Evolutionary conservation across 2,797 vertebrate genomes (phyloP).

Genomic region (Melanotaenia trifasciata): DNA sequence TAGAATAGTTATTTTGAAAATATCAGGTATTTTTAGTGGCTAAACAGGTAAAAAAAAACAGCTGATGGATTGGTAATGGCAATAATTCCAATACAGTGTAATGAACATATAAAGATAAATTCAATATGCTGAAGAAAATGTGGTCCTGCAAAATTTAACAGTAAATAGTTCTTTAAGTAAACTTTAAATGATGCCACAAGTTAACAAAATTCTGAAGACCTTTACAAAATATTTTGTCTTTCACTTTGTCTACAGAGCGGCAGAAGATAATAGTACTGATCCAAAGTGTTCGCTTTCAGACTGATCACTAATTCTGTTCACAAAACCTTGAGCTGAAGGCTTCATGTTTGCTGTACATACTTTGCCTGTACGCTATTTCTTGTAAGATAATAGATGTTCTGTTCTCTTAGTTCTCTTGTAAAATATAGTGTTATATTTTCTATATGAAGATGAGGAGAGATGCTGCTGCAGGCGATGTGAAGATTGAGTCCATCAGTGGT

Average conservation of each 20-base stretch:
- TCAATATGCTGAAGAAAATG: not conserved
- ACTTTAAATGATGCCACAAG: no score
- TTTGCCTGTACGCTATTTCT: slow-evolving; percentile 58
- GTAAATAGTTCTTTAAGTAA: no score
- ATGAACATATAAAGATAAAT: no score
- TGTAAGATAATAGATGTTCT: slow-evolving; percentile 79
- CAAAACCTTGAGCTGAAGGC: slow-evolving; percentile 8
- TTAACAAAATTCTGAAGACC: no score
- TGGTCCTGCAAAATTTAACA: no score
- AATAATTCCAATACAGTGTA: not conserved
- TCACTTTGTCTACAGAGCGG: not conserved
- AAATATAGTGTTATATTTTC: slow-evolving; percentile 82
- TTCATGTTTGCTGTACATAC: slow-evolving; percentile 67
- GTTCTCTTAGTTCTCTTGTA: slow-evolving; percentile 76
- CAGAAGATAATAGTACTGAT: not conserved
- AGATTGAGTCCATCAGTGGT: slow-evolving; percentile 18
- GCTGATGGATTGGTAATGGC: not conserved
- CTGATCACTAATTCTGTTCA: not conserved
- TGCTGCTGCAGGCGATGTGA: slow-evolving; percentile 63
- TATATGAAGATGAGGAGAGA: slow-evolving; percentile 74
- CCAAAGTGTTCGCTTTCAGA: slow-evolving; percentile 36
- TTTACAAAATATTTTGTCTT: not conserved
- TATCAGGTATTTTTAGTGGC: no score
- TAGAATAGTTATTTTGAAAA: not conserved
- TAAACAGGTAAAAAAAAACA: no score